Evolutionary conservation across 2,888 invertebrate genomes (phyloP).

Genomic region (Arctia plantaginis): DNA sequence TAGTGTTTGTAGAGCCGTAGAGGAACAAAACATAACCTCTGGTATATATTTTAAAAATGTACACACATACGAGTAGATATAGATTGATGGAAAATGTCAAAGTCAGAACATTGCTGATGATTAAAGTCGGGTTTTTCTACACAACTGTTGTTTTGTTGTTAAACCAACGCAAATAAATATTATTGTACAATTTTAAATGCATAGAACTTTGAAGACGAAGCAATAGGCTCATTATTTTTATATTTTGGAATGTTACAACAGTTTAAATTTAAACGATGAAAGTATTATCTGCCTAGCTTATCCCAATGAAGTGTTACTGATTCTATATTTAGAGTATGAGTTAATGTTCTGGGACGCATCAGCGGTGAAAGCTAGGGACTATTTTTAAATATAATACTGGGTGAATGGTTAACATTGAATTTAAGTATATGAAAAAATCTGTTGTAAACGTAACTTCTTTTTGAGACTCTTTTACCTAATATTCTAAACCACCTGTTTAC

Average conservation of each 20-base stretch:
- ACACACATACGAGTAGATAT: too few relatives aligned
- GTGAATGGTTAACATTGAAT: conserved; percentile 7
- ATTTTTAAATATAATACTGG: conserved; percentile 39
- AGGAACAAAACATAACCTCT: too few relatives aligned
- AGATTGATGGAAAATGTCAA: too few relatives aligned
- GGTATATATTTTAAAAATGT: too few relatives aligned
- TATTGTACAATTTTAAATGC: background rate
- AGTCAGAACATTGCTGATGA: too few relatives aligned
- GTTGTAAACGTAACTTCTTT: background rate
- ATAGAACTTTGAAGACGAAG: background rate
- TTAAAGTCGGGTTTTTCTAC: too few relatives aligned
- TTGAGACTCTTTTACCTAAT: background rate
- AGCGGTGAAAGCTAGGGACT: conserved; percentile 48
- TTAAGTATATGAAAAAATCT: background rate
- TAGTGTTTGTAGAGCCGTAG: too few relatives aligned
- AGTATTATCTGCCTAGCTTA: conserved; percentile 69
- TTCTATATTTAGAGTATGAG: conserved; percentile 39
- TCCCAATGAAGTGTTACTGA: conserved; percentile 30
- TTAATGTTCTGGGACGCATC: conserved; percentile 32
- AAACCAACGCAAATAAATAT: background rate
- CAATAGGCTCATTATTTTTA: conserved; percentile 31
- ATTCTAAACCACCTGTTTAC: too few relatives aligned
- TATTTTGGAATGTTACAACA: conserved; percentile 44
- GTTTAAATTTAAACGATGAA: conserved; percentile 54
- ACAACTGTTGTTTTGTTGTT: background rate